These are phyloP conservation scores for Chrysaora quinquecirrha DNA, from an alignment of 30 jellyfish, hydroid and myxozoan genomes.

Conservation along the genomic window DNA sequence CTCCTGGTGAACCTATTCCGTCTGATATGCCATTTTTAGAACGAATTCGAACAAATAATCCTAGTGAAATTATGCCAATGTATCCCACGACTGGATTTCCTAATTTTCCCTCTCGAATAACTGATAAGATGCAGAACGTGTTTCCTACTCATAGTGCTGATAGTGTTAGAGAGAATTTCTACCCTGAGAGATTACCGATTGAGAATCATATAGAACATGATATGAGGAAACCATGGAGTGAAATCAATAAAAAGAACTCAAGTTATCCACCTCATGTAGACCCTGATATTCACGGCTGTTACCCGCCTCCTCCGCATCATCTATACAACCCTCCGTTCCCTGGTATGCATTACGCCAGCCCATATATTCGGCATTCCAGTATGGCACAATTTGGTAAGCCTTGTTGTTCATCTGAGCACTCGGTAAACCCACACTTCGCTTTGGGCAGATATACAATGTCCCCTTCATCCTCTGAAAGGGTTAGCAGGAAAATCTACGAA, in stretches of 20 bases:
- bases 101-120: constrained; percentile 18
- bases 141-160: not conserved
- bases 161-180: not conserved
- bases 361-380: constrained; percentile 42
- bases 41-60: constrained; percentile 22
- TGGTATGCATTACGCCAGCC: constrained; percentile 35
- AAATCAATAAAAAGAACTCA: not conserved
- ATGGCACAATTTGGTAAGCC: constrained; percentile 30
- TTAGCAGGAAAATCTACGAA: constrained; percentile 38
- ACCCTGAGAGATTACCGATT: not conserved
- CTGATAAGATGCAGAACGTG: constrained; percentile 34
- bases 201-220: constrained; percentile 8
- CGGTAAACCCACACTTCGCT: constrained; percentile 53
- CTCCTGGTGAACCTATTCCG: not conserved
- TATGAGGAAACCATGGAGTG: constrained; percentile 3
- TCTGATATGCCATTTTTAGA: constrained; percentile 55
- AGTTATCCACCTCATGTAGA: not conserved
- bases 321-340: constrained; percentile 45
- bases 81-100: constrained; percentile 26
- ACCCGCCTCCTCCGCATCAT: constrained; percentile 12
- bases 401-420: constrained; percentile 57
- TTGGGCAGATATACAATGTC: constrained; percentile 48
- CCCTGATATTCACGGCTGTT: not conserved
- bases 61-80: constrained; percentile 24
- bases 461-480: constrained; percentile 32